Percentiles rank a stretch among this genome's conserved stretches.
These are phyloP conservation scores for Rugalucina vietnamica DNA, from an alignment of 2,888 invertebrate species.

Conservation along the genomic window DNA sequence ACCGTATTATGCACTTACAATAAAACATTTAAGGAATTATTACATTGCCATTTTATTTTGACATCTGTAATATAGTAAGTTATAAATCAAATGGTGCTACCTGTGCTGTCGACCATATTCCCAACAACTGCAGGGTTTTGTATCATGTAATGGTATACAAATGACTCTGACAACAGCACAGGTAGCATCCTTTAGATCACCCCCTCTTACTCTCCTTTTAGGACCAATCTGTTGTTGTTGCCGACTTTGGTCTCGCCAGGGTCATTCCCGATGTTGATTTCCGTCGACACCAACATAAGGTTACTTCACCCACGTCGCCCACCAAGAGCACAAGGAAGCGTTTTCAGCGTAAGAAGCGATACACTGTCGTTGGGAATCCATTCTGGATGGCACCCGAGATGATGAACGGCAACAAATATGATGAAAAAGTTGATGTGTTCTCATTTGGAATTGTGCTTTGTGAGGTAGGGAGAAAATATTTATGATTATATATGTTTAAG, in stretches of 20 bases:
- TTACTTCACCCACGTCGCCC: slow-evolving; percentile 46
- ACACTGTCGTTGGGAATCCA: slow-evolving; percentile 98
- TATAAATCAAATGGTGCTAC: too few relatives aligned
- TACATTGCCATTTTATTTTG: neutral
- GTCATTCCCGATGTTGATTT: slow-evolving; percentile 80
- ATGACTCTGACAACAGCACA: too few relatives aligned
- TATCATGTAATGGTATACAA: too few relatives aligned
- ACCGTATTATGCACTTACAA: too few relatives aligned
- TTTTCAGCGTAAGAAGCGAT: slow-evolving; percentile 91
- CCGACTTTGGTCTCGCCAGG: slow-evolving; percentile 96
- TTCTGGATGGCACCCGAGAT: slow-evolving; percentile 99
- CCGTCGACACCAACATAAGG: slow-evolving; percentile 56
- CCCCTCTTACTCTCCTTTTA: slow-evolving; percentile 75
- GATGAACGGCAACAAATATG: slow-evolving; percentile 98
- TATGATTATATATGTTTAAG: too few relatives aligned
- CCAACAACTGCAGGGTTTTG: too few relatives aligned
- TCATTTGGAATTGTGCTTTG: slow-evolving; percentile 97
- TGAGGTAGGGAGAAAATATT: slow-evolving; percentile 91
- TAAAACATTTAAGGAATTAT: too few relatives aligned
- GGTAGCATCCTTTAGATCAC: too few relatives aligned
- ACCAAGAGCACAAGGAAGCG: slow-evolving; percentile 84
- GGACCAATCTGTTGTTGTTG: slow-evolving; percentile 96
- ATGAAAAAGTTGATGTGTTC: slow-evolving; percentile 98
- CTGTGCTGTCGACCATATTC: too few relatives aligned
- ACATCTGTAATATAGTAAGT: neutral